Evolutionary conservation across 2,113 vertebrate genomes (phyloP).

Genomic region (Lophochroa leadbeateri): DNA sequence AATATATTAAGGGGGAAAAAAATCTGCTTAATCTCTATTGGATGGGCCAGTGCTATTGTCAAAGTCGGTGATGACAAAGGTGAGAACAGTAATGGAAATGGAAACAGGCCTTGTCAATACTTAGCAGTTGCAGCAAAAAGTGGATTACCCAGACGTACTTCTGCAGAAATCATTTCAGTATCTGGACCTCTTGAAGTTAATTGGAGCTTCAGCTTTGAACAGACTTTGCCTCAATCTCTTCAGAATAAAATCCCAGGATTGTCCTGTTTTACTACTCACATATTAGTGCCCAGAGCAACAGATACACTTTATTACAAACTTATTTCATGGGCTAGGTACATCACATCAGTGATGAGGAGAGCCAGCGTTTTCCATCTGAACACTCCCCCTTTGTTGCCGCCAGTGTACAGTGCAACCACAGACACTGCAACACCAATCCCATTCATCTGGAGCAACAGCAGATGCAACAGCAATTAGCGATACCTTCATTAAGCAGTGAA

Average conservation of each 20-base stretch:
- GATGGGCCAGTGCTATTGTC: not conserved
- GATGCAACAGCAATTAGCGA: not conserved
- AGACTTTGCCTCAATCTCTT: not conserved
- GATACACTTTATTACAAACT: not conserved
- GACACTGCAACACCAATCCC: not conserved
- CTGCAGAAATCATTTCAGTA: not conserved
- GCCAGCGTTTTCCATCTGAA: not conserved
- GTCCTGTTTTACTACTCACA: not conserved
- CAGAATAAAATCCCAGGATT: not conserved
- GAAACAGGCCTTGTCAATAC: not conserved
- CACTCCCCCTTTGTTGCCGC: not conserved
- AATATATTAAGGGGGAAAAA: not conserved
- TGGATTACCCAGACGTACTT: not conserved
- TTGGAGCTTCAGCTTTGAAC: not conserved
- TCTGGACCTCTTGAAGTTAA: not conserved
- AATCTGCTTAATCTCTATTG: not conserved
- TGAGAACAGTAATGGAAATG: not conserved
- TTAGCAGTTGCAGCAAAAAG: not conserved
- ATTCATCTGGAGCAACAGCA: not conserved
- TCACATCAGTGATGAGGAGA: not conserved
- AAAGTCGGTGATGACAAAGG: not conserved
- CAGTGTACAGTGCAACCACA: not conserved
- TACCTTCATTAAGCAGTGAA: not conserved
- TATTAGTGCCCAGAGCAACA: not conserved
- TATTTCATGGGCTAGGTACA: not conserved